phyloP scores from a whole-genome alignment of 2,888 invertebrate genomes.

The Fabriciana adippe region DNA sequence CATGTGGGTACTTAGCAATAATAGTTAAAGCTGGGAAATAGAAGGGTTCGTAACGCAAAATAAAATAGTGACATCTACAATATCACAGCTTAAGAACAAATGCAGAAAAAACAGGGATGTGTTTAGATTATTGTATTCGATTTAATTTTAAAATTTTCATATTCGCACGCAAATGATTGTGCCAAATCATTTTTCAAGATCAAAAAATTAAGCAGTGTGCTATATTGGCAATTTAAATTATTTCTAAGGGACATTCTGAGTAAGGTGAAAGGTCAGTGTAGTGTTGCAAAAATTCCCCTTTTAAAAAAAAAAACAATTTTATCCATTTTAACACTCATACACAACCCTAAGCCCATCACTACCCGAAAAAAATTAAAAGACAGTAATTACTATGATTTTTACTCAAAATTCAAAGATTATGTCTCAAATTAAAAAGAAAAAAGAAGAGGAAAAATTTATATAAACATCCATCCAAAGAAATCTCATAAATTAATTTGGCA shows the following conservation, averaged over 20 bases:
- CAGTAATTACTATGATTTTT: conserved; percentile 53
- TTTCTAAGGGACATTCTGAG: conserved; percentile 28
- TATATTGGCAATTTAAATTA: conserved; percentile 28
- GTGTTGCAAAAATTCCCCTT: conserved; percentile 30
- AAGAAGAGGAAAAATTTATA: neutral
- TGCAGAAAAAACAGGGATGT: conserved; percentile 31
- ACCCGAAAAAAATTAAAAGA: conserved; percentile 44
- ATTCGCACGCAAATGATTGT: conserved; percentile 32
- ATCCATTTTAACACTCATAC: conserved; percentile 29
- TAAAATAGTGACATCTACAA: conserved; percentile 45
- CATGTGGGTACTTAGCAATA: conserved; percentile 43
- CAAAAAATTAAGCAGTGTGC: conserved; percentile 40
- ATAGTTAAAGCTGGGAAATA: conserved; percentile 52
- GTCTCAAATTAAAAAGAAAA: conserved; percentile 40
- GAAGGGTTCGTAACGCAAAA: conserved; percentile 47
- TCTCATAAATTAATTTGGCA: conserved; percentile 14
- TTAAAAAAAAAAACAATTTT: conserved; percentile 18
- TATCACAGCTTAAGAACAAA: conserved; percentile 33
- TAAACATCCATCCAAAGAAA: neutral
- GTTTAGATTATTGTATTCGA: conserved; percentile 12
- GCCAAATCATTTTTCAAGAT: conserved; percentile 27
- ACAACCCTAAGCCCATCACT: conserved; percentile 35
- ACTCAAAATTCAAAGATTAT: conserved; percentile 57
- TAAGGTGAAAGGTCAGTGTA: conserved; percentile 37
- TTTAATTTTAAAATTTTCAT: conserved; percentile 10